Evolutionary conservation across 1,140 invertebrate species (phyloP).

Genomic region (Planococcus citri): DNA sequence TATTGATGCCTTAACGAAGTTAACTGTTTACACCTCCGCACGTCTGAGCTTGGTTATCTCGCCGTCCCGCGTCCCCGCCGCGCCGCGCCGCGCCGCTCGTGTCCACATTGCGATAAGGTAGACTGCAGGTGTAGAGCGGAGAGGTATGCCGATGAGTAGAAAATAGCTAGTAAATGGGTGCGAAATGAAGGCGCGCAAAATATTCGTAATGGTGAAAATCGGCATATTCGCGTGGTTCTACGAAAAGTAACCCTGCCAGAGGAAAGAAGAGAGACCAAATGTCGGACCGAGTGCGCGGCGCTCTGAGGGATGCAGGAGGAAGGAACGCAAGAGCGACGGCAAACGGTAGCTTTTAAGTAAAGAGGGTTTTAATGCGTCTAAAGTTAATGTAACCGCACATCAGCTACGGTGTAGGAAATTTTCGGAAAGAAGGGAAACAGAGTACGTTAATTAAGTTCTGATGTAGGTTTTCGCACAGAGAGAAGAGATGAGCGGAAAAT

Average conservation of each 20-base stretch:
- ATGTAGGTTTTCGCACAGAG: constrained; percentile 13
- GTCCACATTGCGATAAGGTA: neutral
- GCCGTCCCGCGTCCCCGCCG: neutral
- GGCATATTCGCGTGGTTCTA: neutral
- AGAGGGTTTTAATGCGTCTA: constrained; percentile 20
- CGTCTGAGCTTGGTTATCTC: neutral
- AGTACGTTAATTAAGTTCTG: constrained; percentile 17
- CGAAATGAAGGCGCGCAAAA: constrained; percentile 1
- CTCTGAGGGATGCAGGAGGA: neutral
- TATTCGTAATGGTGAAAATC: neutral
- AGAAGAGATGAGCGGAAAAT: constrained; percentile 7
- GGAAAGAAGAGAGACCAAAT: neutral
- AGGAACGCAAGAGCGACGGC: neutral
- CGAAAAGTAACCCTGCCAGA: neutral
- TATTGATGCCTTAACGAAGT: constrained; percentile 20
- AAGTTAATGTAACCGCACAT: constrained; percentile 19
- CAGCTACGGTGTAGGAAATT: neutral
- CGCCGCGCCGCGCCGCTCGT: too few relatives aligned
- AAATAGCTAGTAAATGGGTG: constrained; percentile 6
- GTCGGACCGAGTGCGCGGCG: neutral
- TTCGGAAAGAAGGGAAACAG: neutral
- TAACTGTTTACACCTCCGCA: neutral
- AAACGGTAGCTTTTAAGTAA: constrained; percentile 14
- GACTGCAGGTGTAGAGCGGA: neutral
- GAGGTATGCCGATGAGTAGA: neutral